A percentile compares a stretch with the other conserved stretches of the same genome.
These are phyloP conservation scores for Philantomba maxwellii DNA, from an alignment of 2,113 vertebrate genomes.

Conservation along the genomic window DNA sequence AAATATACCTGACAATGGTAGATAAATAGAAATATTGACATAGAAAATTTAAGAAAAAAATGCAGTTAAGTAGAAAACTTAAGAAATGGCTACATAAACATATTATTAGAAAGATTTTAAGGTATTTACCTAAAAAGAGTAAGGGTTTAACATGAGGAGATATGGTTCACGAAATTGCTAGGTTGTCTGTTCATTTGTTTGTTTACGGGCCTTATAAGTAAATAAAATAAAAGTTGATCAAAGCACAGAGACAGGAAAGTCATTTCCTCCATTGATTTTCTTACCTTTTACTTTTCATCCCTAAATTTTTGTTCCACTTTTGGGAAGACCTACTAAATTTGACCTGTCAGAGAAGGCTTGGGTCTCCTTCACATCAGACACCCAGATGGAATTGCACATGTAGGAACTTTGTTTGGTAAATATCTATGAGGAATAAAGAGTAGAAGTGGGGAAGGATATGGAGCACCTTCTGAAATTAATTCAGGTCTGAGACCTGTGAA, in stretches of 20 bases:
- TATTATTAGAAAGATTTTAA: background rate
- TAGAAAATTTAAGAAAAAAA: background rate
- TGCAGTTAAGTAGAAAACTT: background rate
- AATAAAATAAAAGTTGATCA: background rate
- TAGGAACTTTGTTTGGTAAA: background rate
- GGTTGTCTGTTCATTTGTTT: background rate
- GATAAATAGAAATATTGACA: background rate
- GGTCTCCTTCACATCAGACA: background rate
- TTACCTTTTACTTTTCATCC: background rate
- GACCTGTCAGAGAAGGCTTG: background rate
- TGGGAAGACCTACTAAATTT: background rate
- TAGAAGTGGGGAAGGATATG: background rate
- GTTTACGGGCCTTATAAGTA: background rate
- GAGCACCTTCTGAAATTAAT: background rate
- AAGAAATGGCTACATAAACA: background rate
- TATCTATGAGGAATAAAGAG: background rate
- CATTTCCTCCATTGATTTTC: background rate
- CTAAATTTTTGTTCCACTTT: background rate
- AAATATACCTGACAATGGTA: background rate
- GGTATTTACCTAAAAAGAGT: background rate
- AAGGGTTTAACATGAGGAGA: background rate
- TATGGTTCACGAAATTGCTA: background rate
- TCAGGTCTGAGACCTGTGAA: background rate
- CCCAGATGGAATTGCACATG: background rate
- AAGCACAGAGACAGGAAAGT: background rate